Evolutionary conservation across 2,113 vertebrate genomes (phyloP), one percentile per base, ranked within the genome.

Genomic region (Macrotus californicus): DNA sequence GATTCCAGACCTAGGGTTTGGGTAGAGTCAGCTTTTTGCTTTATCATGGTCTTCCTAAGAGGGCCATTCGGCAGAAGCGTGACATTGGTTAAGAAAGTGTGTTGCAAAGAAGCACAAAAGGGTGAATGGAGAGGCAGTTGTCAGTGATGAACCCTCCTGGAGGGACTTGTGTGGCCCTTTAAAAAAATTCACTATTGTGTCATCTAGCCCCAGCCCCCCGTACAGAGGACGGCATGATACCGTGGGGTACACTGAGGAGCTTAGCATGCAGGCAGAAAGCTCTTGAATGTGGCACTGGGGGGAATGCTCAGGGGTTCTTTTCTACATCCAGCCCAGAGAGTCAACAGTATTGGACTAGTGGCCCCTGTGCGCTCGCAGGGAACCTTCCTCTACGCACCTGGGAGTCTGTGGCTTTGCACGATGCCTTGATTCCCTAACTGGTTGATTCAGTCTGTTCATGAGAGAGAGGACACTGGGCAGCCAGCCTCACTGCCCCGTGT

Each of bases 351-450:
- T 6, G 52, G 26, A 43, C 61, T 15, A 3, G 12, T 19, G 54
- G 36, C 46, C 11, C 16, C 41, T 9, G 10, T 4, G 7, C 21
- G 16, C 19, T 18, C 6, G 56, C 22, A 50, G 83, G 39, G 7
- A 7, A 4, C 7, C 13, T 13, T 22, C 13, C 50, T 39, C 41
- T 15, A 0, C 19, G 26, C 56, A 31, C 9, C 4, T 7, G 39
- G 31, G n/a, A 52, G 18, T 16, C 22, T 0, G 1, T 19, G 29
- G 76, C 48, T 80, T 59, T 22, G 64, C 41, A 22, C 34, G 7
- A 19, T 41, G 43, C 26, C 52, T 0, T 0, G 5, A 43, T 11
- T 31, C 6, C n/a, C 46, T 8, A 2, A 61, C n/a, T 36, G 2
- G 76, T 18, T 41, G 46, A 6, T 13, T 8, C 22, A 10, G 31